Evolutionary conservation across 2,113 vertebrate genomes (phyloP).

Genomic region (Anguilla japonica): DNA sequence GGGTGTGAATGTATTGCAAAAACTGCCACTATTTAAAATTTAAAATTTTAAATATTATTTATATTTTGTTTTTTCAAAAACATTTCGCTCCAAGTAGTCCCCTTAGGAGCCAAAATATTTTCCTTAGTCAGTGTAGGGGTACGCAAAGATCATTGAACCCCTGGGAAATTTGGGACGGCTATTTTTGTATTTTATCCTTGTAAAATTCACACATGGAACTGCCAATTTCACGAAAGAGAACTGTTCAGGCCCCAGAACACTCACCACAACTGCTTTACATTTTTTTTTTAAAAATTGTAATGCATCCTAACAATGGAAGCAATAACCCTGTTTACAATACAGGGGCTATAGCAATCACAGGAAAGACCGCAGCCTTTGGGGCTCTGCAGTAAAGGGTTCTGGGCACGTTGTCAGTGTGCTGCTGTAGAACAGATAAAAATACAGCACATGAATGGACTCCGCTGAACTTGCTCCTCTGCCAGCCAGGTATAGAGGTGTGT

Average conservation of each 20-base stretch:
- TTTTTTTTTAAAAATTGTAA: background rate
- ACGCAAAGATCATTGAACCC: background rate
- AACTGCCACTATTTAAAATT: background rate
- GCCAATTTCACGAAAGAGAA: background rate
- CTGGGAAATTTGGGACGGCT: background rate
- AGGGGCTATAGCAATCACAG: background rate
- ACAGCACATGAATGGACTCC: background rate
- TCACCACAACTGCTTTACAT: background rate
- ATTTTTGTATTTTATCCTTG: background rate
- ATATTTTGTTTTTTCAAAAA: background rate
- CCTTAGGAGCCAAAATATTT: background rate
- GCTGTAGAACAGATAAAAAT: background rate
- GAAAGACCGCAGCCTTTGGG: background rate
- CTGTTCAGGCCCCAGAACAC: background rate
- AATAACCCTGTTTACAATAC: constrained; percentile 5
- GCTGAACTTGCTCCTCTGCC: background rate
- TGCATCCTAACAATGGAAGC: background rate
- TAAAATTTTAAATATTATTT: background rate
- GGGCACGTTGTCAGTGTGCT: background rate
- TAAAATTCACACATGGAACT: background rate
- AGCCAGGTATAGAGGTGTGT: background rate
- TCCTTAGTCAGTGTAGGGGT: background rate
- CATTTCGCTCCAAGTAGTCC: background rate
- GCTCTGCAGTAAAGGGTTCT: background rate
- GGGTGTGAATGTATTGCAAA: background rate